phyloP scores from a whole-genome alignment of 2,888 invertebrate genomes.

The Ditula angustiorana region DNA sequence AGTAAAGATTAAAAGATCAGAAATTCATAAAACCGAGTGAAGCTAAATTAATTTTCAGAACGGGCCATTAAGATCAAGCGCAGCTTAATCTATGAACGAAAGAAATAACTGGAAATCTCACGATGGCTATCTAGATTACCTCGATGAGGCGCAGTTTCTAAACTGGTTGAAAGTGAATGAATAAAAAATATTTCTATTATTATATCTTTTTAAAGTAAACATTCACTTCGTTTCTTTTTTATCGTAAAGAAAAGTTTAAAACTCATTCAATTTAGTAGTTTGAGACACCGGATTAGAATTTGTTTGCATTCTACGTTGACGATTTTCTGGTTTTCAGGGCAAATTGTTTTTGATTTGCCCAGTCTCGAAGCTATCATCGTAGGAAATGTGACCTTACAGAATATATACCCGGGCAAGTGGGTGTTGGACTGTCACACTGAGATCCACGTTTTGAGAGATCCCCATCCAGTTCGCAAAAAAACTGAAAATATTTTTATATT shows the following conservation, averaged over 20 bases:
- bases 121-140: conserved; percentile 26
- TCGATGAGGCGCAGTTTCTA: conserved; percentile 23
- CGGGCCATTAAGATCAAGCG: no score
- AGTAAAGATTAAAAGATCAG: no score
- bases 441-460: no score
- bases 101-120: conserved; percentile 21
- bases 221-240: no score
- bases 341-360: neutral
- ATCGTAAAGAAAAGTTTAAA: neutral
- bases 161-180: conserved; percentile 9
- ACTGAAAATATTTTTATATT: no score
- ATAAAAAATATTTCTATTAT: neutral
- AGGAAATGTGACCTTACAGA: neutral
- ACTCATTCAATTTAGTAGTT: no score
- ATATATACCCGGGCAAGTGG: no score
- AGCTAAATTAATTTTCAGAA: no score
- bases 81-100: conserved; percentile 13
- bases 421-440: no score
- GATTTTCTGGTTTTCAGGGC: neutral
- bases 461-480: no score
- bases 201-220: neutral
- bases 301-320: neutral
- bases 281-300: neutral
- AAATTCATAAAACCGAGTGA: no score
- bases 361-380: neutral